Evolutionary conservation across 2,888 invertebrate genomes (phyloP), one percentile per base, ranked within the genome.

Genomic region (Ennomos quercinarius): DNA sequence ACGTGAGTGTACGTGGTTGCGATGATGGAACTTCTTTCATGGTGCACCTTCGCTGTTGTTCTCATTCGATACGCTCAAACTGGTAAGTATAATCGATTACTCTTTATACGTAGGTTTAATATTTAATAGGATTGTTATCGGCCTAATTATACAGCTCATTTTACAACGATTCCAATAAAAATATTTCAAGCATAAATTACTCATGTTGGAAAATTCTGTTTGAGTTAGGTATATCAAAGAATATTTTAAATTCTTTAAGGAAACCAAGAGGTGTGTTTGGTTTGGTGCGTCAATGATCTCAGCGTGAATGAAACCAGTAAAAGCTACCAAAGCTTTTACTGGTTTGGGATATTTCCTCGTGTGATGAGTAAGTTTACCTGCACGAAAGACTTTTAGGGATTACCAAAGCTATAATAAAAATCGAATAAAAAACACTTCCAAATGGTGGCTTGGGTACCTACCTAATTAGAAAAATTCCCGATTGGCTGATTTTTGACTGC

Each of bases 1-100:
- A 3, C 11, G 55, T 34, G 51, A 13, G 27, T 40, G 36, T 47
- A 61, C 60, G 51, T 54, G n/a, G 50, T 8, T 10, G 1, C 27
- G 39, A 40, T 9, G 12, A 55, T 55, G 55, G 17, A 35, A 9
- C 17, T 6, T 61, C 27, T 55, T 9, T 39, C 10, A 43, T 51
- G 45, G 55, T 52, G 6, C 8, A 11, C 41, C 45, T 42, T 49
- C 9, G 40, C 42, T 0, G 4, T 10, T 42, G 40, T 56, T 49
- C 45, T 58, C 40, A 34, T 61, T 34, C 45, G 38, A 52, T 55
- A 46, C 49, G 37, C n/a, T 8, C 43, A 48, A 43, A 43, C 51
- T 48, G 60, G 67, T 68, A 27, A 66, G 65, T 53, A 27, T 8
- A 57, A 61, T 53, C 37, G 37, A 57, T 59, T 56, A 40, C 36